A percentile compares a stretch with the other conserved stretches of the same genome.
Conservation (phyloP, 2,113 vertebrate species). For the Pseudorectes ferrugineus region DNA sequence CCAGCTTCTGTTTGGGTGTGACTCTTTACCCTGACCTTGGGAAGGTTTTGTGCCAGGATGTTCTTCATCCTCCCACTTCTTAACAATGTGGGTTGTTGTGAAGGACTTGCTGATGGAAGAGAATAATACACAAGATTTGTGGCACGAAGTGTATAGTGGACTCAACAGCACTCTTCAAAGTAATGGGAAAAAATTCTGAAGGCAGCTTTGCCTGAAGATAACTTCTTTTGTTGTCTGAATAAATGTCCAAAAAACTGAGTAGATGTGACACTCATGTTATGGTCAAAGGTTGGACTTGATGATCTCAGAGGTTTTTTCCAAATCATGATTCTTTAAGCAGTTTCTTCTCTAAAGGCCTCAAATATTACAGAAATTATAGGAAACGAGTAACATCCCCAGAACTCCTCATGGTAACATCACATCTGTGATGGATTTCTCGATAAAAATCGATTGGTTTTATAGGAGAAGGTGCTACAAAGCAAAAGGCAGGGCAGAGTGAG, state of each 20-base stretch:
- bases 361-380: background rate
- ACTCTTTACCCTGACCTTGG: background rate
- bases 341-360: background rate
- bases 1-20: background rate
- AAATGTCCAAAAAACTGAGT: background rate
- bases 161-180: background rate
- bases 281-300: background rate
- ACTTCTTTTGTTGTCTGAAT: background rate
- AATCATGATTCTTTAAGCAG: background rate
- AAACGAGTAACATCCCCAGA: background rate
- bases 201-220: background rate
- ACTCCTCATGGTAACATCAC: accelerated
- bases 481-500: background rate
- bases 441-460: background rate
- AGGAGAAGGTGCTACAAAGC: background rate
- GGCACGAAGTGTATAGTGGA: background rate
- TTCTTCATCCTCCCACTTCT: background rate
- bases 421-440: background rate
- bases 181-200: background rate
- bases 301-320: background rate
- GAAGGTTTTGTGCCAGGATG: background rate
- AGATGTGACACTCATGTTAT: accelerated
- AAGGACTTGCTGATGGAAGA: background rate
- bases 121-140: background rate
- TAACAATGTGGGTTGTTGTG: too few relatives aligned